A percentile compares a stretch with the other conserved stretches of the same genome.
Conservation (phyloP, 1,140 invertebrate genomes). For the Ostrea edulis region DNA sequence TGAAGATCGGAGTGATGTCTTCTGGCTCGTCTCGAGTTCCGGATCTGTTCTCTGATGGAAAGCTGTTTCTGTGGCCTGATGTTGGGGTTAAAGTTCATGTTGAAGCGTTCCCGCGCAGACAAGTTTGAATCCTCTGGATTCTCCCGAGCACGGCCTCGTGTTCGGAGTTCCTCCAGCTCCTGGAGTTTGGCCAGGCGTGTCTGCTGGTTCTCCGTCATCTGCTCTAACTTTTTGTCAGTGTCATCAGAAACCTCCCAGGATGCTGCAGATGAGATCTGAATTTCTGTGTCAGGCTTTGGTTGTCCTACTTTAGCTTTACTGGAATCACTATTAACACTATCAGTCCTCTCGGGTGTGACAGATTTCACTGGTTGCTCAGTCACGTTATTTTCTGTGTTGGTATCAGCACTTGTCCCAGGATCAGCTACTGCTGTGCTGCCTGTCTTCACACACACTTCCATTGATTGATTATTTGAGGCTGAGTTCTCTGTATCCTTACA, state of each 20-base stretch:
- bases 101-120: conserved; percentile 48
- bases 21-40: conserved; percentile 39
- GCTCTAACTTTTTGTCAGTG: conserved; percentile 41
- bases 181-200: neutral
- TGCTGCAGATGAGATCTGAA: neutral
- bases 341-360: neutral
- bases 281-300: neutral
- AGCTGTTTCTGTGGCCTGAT: conserved; percentile 10
- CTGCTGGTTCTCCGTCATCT: conserved; percentile 26
- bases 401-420: neutral
- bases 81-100: conserved; percentile 23
- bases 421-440: neutral
- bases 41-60: conserved; percentile 48
- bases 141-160: neutral
- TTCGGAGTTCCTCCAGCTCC: conserved; percentile 28
- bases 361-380: neutral
- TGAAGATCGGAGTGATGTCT: conserved; percentile 47
- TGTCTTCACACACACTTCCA: neutral
- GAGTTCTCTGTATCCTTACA: neutral
- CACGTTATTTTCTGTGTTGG: neutral
- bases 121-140: conserved; percentile 33
- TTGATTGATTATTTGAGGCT: conserved; percentile 8
- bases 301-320: neutral
- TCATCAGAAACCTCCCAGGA: conserved; percentile 40
- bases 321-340: neutral